These are phyloP conservation scores for Gobionotothen gibberifrons DNA, from an alignment of 2,797 vertebrate genomes.

Conservation along the genomic window DNA sequence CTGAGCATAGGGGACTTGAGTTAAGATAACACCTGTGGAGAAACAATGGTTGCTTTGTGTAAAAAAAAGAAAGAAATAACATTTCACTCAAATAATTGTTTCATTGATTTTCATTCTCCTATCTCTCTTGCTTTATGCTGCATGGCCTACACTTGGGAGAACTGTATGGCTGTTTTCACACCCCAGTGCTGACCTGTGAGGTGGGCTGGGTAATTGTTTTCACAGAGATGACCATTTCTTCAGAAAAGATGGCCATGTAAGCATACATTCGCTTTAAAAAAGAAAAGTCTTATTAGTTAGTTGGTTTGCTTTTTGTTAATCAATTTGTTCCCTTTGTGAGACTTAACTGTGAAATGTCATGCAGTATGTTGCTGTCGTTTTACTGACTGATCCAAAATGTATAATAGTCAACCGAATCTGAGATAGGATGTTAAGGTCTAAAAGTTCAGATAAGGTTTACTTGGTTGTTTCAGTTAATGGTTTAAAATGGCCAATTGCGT, in stretches of 20 bases:
- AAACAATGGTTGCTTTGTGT: conserved; percentile 52
- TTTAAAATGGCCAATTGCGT: conserved; percentile 38
- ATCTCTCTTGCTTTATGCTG: conserved; percentile 19
- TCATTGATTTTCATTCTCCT: conserved; percentile 35
- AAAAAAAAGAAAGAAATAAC: background rate
- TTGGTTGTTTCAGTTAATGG: conserved; percentile 14
- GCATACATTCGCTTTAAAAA: conserved; percentile 11
- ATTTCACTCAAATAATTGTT: conserved; percentile 23
- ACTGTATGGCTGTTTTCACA: conserved; percentile 41
- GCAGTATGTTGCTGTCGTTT: background rate
- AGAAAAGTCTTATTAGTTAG: background rate
- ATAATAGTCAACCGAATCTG: background rate
- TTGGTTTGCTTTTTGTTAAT: background rate
- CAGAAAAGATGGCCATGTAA: conserved; percentile 36
- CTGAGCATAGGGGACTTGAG: conserved; percentile 41
- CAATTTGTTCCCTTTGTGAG: background rate
- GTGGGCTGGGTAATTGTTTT: conserved; percentile 55
- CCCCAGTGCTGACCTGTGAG: conserved; percentile 48
- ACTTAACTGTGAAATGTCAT: background rate
- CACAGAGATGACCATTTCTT: conserved; percentile 34
- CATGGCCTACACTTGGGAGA: conserved; percentile 26
- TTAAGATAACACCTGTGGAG: conserved; percentile 68
- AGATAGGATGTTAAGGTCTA: background rate
- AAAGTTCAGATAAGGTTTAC: conserved; percentile 27
- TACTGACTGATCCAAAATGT: background rate